phyloP scores from a whole-genome alignment of 2,888 invertebrate genomes.

The Tribolium freemani region DNA sequence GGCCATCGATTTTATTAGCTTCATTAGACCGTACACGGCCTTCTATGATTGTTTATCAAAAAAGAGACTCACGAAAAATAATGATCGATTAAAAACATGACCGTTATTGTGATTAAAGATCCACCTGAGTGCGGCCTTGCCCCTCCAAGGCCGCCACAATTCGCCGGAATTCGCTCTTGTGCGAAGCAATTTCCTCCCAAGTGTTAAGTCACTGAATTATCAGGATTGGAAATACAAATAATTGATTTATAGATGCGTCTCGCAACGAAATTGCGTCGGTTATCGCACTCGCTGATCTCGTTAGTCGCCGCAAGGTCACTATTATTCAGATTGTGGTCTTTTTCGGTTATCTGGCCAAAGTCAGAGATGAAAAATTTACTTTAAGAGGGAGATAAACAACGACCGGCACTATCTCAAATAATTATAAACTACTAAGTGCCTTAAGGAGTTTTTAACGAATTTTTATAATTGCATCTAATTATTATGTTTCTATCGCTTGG shows the following conservation, averaged over 20 bases:
- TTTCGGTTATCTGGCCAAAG: constrained; percentile 24
- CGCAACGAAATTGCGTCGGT: constrained; percentile 3
- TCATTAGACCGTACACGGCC: not conserved
- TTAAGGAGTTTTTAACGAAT: not conserved
- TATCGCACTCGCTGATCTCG: constrained; percentile 3
- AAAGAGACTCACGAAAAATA: constrained; percentile 28
- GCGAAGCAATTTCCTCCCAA: constrained; percentile 8
- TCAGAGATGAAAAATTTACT: constrained; percentile 5
- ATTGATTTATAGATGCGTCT: constrained; percentile 26
- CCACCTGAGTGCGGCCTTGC: constrained; percentile 27
- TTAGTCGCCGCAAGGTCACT: constrained; percentile 19
- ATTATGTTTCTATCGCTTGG: not conserved
- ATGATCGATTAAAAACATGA: constrained; percentile 1
- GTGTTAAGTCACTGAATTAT: constrained; percentile 23
- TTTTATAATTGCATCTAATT: constrained; percentile 32
- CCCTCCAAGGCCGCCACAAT: constrained; percentile 26
- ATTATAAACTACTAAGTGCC: constrained; percentile 14
- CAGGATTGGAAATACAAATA: constrained; percentile 22
- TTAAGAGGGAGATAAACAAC: constrained; percentile 1
- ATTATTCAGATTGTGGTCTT: constrained; percentile 1
- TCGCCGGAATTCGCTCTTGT: constrained; percentile 9
- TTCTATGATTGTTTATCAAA: not conserved
- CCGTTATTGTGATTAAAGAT: too few relatives aligned
- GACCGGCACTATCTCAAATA: constrained; percentile 22
- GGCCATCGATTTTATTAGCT: constrained; percentile 10